A percentile compares a stretch with the other conserved stretches of the same genome.
Conservation (phyloP, 2,888 invertebrate species). For the Pseudolycoriella hygida region DNA sequence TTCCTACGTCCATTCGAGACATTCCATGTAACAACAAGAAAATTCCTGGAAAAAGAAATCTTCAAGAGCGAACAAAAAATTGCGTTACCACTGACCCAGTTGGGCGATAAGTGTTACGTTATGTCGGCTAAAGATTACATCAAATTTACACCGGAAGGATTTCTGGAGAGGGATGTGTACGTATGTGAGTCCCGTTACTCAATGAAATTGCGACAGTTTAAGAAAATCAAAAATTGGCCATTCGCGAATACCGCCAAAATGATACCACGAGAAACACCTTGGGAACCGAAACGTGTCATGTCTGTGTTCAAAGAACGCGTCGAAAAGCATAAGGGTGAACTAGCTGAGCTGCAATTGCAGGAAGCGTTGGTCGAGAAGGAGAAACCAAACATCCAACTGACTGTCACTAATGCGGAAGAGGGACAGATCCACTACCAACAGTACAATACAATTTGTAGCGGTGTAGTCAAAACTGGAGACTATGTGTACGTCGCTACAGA, state of each 20-base stretch:
- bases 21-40: slow-evolving; percentile 84
- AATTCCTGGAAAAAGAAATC: slow-evolving; percentile 85
- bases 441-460: slow-evolving; percentile 67
- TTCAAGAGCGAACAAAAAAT: slow-evolving; percentile 87
- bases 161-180: slow-evolving; percentile 83
- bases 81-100: slow-evolving; percentile 65
- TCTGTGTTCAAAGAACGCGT: slow-evolving; percentile 85
- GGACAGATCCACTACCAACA: slow-evolving; percentile 85
- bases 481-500: slow-evolving; percentile 89
- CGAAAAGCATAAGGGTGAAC: slow-evolving; percentile 78
- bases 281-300: slow-evolving; percentile 75
- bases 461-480: slow-evolving; percentile 77
- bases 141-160: slow-evolving; percentile 69
- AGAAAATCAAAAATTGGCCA: slow-evolving; percentile 77
- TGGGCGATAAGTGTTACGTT: slow-evolving; percentile 79
- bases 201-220: slow-evolving; percentile 69
- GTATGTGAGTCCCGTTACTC: slow-evolving; percentile 94
- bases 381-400: slow-evolving; percentile 67
- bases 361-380: slow-evolving; percentile 73
- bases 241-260: slow-evolving; percentile 38
- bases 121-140: slow-evolving; percentile 92
- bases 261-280: slow-evolving; percentile 46
- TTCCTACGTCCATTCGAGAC: slow-evolving; percentile 90
- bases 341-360: slow-evolving; percentile 65
- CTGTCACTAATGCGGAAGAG: slow-evolving; percentile 49